Percentiles rank a stretch among this genome's conserved stretches.
Conservation (phyloP, 1,140 invertebrate genomes). For the Heliconius congener region DNA sequence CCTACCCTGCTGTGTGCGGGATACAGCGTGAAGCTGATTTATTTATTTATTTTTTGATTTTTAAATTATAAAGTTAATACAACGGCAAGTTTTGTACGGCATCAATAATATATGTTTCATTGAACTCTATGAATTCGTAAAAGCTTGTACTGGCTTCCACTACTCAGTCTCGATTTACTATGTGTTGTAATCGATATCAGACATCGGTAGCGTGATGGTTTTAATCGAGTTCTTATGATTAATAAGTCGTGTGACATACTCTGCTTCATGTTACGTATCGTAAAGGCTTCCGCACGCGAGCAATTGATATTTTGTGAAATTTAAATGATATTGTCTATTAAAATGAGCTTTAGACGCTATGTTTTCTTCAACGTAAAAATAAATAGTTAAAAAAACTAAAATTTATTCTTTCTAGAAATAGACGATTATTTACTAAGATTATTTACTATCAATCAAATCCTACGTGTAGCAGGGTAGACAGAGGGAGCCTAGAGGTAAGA, state of each 20-base stretch:
- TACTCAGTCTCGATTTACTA: conserved; percentile 26
- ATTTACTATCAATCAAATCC: no score
- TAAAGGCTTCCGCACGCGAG: conserved; percentile 38
- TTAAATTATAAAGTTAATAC: no score
- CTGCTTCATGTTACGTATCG: conserved; percentile 42
- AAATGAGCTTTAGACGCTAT: not conserved
- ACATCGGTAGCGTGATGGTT: conserved; percentile 53
- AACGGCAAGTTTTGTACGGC: no score
- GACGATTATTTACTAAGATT: no score
- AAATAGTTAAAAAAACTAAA: no score
- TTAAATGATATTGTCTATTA: not conserved
- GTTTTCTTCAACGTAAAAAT: not conserved
- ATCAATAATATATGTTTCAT: not conserved
- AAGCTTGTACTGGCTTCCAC: not conserved
- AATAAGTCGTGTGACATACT: conserved; percentile 70
- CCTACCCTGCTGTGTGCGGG: no score
- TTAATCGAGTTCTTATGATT: conserved; percentile 52
- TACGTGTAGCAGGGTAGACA: no score
- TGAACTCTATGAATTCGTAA: not conserved
- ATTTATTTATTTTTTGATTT: no score
- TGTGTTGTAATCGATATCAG: conserved; percentile 40
- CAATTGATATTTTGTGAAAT: not conserved
- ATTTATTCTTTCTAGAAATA: not conserved
- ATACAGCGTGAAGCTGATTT: no score
- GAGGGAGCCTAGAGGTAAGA: no score